A percentile compares a stretch with the other conserved stretches of the same genome.
Evolutionary conservation across 2,888 invertebrate genomes (phyloP).

Genomic region (Drosophila picticornis): DNA sequence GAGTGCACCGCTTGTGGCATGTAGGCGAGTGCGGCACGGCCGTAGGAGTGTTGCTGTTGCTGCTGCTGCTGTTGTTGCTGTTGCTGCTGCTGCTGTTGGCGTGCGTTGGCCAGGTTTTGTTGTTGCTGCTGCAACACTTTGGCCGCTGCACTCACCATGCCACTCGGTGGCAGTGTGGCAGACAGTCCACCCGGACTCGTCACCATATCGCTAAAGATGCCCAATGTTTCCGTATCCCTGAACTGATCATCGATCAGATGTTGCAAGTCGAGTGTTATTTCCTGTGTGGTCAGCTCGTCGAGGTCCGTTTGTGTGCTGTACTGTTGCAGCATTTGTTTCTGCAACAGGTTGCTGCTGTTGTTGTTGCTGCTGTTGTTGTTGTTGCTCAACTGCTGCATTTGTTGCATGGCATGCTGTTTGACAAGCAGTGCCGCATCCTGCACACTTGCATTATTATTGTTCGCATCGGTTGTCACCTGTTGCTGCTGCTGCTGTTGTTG

Average conservation of each 20-base stretch:
- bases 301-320: conserved; percentile 93
- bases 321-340: conserved; percentile 88
- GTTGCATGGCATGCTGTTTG: conserved; percentile 85
- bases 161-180: conserved; percentile 84
- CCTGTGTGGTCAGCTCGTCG: conserved; percentile 95
- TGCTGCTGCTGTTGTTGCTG: conserved; percentile 82
- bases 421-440: conserved; percentile 82
- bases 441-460: conserved; percentile 66
- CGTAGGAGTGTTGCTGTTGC: conserved; percentile 83
- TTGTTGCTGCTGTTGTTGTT: conserved; percentile 76
- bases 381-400: conserved; percentile 84
- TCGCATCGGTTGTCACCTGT: conserved; percentile 70
- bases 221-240: conserved; percentile 90
- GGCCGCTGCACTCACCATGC: conserved; percentile 84
- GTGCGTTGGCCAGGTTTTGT: conserved; percentile 72
- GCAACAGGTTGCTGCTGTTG: conserved; percentile 86
- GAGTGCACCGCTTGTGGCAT: conserved; percentile 97
- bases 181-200: conserved; percentile 86
- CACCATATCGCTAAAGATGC: conserved; percentile 93
- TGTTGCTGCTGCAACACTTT: conserved; percentile 84
- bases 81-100: conserved; percentile 84
- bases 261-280: conserved; percentile 96
- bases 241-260: conserved; percentile 97
- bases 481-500: conserved; percentile 62
- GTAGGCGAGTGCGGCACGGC: conserved; percentile 92